phyloP scores from a whole-genome alignment of 2,888 invertebrate genomes.

The Trichacis sp. region DNA sequence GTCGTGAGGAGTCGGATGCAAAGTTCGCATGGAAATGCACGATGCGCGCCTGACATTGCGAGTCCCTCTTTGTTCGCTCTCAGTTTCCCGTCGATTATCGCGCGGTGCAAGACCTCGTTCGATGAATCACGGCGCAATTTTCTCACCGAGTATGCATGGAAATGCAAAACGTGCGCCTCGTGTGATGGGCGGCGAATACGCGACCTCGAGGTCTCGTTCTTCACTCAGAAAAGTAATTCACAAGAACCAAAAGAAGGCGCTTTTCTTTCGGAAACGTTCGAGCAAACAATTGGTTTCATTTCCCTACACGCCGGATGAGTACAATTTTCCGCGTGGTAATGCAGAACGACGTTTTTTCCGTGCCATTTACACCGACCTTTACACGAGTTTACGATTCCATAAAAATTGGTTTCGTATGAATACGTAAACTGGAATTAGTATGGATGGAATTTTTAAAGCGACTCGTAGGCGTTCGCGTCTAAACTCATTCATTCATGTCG shows the following conservation, averaged over 20 bases:
- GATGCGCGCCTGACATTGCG: background rate
- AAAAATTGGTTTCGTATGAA: background rate
- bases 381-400: slow-evolving; percentile 1
- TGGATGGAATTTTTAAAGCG: background rate
- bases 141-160: slow-evolving; percentile 5
- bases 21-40: background rate
- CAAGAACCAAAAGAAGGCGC: too few species aligned
- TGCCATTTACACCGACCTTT: background rate
- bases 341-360: background rate
- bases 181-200: background rate
- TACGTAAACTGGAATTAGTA: background rate
- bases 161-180: slow-evolving; percentile 4
- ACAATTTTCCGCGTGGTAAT: background rate
- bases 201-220: background rate
- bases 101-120: background rate
- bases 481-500: background rate
- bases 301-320: too few species aligned
- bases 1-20: background rate
- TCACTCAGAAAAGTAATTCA: background rate
- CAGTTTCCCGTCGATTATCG: background rate
- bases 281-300: too few species aligned
- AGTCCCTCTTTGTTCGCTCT: background rate
- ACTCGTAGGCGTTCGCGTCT: slow-evolving; percentile 1
- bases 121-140: slow-evolving; percentile 5
- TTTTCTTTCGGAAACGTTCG: too few species aligned